Evolutionary conservation across 2,797 vertebrate genomes (phyloP).

Genomic region (Phaenicophaeus curvirostris): DNA sequence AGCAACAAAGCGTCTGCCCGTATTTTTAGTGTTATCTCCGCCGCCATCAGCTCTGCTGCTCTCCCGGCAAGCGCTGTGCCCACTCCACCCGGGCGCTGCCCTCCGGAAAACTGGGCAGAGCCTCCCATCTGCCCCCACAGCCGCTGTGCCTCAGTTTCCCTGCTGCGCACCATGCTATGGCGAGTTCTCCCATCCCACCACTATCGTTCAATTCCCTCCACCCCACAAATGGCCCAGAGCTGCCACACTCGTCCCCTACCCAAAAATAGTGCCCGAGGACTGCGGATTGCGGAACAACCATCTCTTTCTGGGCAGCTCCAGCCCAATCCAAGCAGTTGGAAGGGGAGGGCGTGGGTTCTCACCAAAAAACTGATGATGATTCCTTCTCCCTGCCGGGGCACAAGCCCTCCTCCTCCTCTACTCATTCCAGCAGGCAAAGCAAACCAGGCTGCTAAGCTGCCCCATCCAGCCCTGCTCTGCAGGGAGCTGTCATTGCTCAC

Average conservation of each 20-base stretch:
- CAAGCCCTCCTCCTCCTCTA: neutral
- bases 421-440: neutral
- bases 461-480: neutral
- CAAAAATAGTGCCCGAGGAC: neutral
- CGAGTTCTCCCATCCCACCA: neutral
- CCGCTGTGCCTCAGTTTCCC: neutral
- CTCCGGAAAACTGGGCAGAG: neutral
- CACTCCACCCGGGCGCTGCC: neutral
- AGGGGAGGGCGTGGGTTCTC: neutral
- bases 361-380: neutral
- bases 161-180: fast-evolving
- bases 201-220: neutral
- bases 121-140: neutral
- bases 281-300: neutral
- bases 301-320: neutral
- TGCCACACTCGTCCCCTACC: neutral
- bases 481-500: neutral
- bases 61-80: constrained; percentile 13
- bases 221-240: neutral
- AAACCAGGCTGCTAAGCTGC: neutral
- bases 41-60: neutral
- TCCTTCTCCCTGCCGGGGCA: neutral
- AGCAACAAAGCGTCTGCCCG: constrained; percentile 29
- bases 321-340: neutral
- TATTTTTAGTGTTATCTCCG: constrained; percentile 50